Base-by-base conservation (phyloP, 2,888 invertebrate species). In the Lasioglossum lativentre region DNA sequence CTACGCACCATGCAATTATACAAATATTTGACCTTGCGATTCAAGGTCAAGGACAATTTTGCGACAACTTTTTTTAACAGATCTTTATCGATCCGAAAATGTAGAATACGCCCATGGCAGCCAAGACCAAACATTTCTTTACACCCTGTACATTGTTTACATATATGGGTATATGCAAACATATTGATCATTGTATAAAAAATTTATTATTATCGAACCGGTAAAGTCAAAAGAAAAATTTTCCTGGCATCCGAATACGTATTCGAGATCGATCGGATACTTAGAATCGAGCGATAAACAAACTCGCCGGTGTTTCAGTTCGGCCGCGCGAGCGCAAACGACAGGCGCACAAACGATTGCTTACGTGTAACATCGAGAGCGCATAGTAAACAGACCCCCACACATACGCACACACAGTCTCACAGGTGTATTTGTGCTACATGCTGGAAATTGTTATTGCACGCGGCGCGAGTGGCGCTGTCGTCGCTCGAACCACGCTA, bases 401-500 rank as follows among this genome's bases (percentile, higher is more conserved):
- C 34, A 16, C 30, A 16, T 16, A 14, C 27, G 16, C 45, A 34
- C 14, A 45, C 16, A 0, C 0, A 45, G n/a, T n/a, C n/a, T n/a
- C 16, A 27, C 27, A 14, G 27, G 14, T 2, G 56, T 56, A 56
- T 56, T 56, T n/a, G 10, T 4, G 56, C n/a, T 12, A 12, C n/a
- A 63, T 30, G 30, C 30, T 30, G 16, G 30, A 27, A 16, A 63
- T 63, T 1, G 63, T 30, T 2, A 5, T 14, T 16, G 4, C 27
- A 16, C 27, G 63, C 16, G 30, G 16, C 30, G 30, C 16, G 63
- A 19, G 63, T 0, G 74, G 84, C 84, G 78, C 83, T 52, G 14
- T 0, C 1, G 23, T 75, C 84, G 78, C 16, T 34, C 0, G 16
- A 12, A n/a, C 1, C 2, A 2, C 14, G 38, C 42, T 14, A 14